Evolutionary conservation across 2,113 vertebrate genomes (phyloP), one percentile per base, ranked within the genome.

Genomic region (Plecotus auritus): DNA sequence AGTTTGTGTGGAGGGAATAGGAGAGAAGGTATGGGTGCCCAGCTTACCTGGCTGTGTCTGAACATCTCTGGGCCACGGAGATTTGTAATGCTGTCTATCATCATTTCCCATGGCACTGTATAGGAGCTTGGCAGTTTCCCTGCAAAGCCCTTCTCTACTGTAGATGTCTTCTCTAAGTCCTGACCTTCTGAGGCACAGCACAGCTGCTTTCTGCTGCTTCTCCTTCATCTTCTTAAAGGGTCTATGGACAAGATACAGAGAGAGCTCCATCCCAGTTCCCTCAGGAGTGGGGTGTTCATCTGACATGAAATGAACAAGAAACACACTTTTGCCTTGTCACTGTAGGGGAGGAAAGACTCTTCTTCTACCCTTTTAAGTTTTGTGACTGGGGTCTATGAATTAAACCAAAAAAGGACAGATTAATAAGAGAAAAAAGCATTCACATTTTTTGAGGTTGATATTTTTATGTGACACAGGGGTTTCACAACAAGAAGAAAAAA

Each of bases 261-360:
- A 59, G 0, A 1, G 30, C 49, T 66, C 7, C 22, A 64, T 4
- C 32, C 0, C 0, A 7, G 2, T 7, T 40, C 26, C 16, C 14
- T 85, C 51, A 22, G 23, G 23, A 73, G 8, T 13, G 9, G n/a
- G 7, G 7, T 1, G 6, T 10, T 49, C 49, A 7, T 59, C 5
- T 13, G 66, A 70, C 22, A 61, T 94, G 20, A 66, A 35, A 22
- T 23, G 45, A 84, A 67, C 4, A 69, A 56, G 32, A 56, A 59
- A 30, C 4, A 35, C 20, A 26, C 6, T 49, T 40, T 28, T 54
- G 45, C 3, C 6, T 66, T 40, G 11, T 81, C 1, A 16, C 16
- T 37, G 20, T 23, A 37, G 5, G 17, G 23, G 37, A 45, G 14
- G 37, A n/a, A 37, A 80, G 26, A 73, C 7, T 72, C 35, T 78